A percentile compares a stretch with the other conserved stretches of the same genome.
Evolutionary conservation across 2,797 vertebrate species (phyloP).

Genomic region (Mionectes olivaceus): DNA sequence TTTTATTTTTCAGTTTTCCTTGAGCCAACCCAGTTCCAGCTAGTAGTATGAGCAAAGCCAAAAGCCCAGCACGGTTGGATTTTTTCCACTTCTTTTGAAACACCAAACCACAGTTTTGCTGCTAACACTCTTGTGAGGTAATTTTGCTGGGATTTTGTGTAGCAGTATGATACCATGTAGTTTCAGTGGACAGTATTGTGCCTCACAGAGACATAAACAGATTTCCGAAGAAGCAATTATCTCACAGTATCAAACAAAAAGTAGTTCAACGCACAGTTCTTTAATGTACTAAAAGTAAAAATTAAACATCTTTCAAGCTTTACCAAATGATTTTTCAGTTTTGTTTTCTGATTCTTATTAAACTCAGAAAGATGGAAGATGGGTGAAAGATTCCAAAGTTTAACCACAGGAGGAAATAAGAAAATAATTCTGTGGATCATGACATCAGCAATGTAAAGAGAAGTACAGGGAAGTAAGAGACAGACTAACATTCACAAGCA

Average conservation of each 20-base stretch:
- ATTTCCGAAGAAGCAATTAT: neutral
- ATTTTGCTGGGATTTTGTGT: constrained; percentile 31
- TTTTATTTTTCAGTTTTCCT: neutral
- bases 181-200: neutral
- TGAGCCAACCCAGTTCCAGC: constrained; percentile 3
- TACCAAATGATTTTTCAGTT: neutral
- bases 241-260: neutral
- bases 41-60: constrained; percentile 20
- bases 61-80: constrained; percentile 13
- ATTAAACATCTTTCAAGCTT: neutral
- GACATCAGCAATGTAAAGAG: neutral
- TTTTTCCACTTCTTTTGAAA: constrained; percentile 27
- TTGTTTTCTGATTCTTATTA: neutral
- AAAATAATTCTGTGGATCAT: neutral
- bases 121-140: neutral
- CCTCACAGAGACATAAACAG: neutral
- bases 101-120: neutral
- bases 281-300: neutral
- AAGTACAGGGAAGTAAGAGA: neutral
- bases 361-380: neutral
- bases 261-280: neutral
- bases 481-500: neutral
- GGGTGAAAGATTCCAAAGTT: neutral
- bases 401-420: neutral
- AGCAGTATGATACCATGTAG: neutral